phyloP scores from a whole-genome alignment of 2,797 vertebrate genomes.

The Eptatretus atami region DNA sequence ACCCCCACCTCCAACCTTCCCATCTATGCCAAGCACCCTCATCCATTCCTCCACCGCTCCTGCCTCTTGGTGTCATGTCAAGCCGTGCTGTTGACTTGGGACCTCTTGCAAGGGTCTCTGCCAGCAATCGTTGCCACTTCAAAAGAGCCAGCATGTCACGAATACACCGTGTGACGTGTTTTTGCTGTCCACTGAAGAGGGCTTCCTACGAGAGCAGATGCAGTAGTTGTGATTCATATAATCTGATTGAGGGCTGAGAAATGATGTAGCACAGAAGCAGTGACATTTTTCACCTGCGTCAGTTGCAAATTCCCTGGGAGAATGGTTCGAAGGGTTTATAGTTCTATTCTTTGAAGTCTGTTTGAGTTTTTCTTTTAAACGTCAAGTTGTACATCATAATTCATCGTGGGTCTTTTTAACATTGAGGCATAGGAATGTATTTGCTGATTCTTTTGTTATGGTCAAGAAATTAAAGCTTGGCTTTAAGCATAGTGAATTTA shows the following conservation, averaged over 20 bases:
- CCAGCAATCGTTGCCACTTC: background rate
- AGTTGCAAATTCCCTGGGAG: background rate
- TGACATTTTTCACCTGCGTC: background rate
- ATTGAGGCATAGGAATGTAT: too few species aligned
- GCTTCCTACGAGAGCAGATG: background rate
- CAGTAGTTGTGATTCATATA: background rate
- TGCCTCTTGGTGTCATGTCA: background rate
- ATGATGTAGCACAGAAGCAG: background rate
- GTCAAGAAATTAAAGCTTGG: too few species aligned
- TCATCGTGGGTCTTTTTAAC: too few species aligned
- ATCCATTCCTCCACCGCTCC: background rate
- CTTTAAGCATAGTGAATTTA: too few species aligned
- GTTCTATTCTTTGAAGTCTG: too few species aligned
- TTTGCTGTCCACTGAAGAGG: background rate
- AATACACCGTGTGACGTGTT: slow-evolving; percentile 4
- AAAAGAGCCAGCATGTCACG: background rate
- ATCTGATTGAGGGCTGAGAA: background rate
- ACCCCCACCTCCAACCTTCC: background rate
- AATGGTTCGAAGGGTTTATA: too few species aligned
- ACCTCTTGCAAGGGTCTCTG: background rate
- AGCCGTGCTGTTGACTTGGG: background rate
- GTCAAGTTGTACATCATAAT: too few species aligned
- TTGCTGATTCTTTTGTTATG: too few species aligned
- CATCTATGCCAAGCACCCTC: background rate
- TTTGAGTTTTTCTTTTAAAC: too few species aligned